These are phyloP conservation scores for Noctua janthina DNA, from an alignment of 2,888 invertebrate species.

Conservation along the genomic window DNA sequence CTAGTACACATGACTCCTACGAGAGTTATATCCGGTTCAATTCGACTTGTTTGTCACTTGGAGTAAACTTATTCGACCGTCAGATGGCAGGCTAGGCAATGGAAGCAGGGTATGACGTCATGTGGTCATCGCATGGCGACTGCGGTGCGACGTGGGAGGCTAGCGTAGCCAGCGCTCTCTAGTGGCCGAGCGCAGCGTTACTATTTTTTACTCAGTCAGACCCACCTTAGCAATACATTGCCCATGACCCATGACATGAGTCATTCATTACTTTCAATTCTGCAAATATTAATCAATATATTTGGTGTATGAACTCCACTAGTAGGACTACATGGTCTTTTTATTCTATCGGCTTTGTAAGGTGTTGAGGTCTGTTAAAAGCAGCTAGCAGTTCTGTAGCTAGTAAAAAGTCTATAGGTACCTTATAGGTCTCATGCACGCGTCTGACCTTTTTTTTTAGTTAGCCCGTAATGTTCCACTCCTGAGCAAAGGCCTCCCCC, in stretches of 20 bases:
- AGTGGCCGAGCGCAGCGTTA: slow-evolving; percentile 14
- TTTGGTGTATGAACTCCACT: neutral
- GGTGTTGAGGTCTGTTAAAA: neutral
- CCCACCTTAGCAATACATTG: neutral
- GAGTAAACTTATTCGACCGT: slow-evolving; percentile 16
- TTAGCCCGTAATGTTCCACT: too few relatives aligned
- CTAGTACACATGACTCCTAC: neutral
- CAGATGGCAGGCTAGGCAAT: slow-evolving; percentile 43
- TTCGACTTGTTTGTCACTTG: neutral
- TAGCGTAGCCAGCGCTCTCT: slow-evolving; percentile 34
- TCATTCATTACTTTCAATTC: neutral
- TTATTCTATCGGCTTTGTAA: neutral
- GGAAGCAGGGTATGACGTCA: slow-evolving; percentile 37
- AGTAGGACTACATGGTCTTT: neutral
- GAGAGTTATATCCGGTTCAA: neutral
- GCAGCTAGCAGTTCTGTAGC: neutral
- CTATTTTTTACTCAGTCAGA: slow-evolving; percentile 19
- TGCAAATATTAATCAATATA: neutral
- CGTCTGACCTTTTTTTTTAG: neutral
- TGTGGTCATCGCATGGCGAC: slow-evolving; percentile 34
- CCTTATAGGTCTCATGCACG: neutral
- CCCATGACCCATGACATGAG: too few relatives aligned
- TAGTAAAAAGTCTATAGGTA: neutral
- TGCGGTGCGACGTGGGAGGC: slow-evolving; percentile 7
- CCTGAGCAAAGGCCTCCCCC: too few relatives aligned